Evolutionary conservation across 1,140 invertebrate species (phyloP).

Genomic region (Brachystomella parvula): DNA sequence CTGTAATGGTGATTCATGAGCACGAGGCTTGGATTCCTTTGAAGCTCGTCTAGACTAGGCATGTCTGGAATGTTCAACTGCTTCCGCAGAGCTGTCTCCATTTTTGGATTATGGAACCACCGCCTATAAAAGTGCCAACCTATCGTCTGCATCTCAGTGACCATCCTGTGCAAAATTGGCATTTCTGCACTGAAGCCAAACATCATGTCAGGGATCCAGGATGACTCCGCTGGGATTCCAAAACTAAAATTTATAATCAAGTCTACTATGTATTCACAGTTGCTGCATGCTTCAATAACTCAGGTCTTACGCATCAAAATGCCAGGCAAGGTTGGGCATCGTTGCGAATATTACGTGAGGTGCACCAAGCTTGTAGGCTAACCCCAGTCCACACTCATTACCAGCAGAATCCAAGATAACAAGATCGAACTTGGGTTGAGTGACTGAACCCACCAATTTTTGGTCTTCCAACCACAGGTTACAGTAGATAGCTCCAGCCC

Average conservation of each 20-base stretch:
- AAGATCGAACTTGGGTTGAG: constrained; percentile 36
- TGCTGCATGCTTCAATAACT: too few species aligned
- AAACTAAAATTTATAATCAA: too few species aligned
- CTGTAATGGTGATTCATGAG: constrained; percentile 29
- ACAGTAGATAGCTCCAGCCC: too few species aligned
- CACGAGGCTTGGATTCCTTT: constrained; percentile 18
- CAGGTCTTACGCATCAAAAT: not conserved
- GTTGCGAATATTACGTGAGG: constrained; percentile 13
- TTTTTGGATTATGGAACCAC: not conserved
- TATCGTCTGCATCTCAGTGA: constrained; percentile 10
- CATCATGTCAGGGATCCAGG: constrained; percentile 19
- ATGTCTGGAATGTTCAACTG: not conserved
- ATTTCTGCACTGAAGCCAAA: not conserved
- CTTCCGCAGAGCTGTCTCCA: constrained; percentile 4
- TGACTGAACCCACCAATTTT: not conserved
- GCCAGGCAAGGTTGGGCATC: not conserved
- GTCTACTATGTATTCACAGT: too few species aligned
- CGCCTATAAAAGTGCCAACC: constrained; percentile 4
- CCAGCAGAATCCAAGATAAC: constrained; percentile 40
- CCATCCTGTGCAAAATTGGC: constrained; percentile 16
- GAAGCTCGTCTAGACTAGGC: not conserved
- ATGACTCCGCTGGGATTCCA: constrained; percentile 17
- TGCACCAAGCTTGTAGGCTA: constrained; percentile 25
- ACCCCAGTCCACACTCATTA: constrained; percentile 35
- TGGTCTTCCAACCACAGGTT: not conserved